Evolutionary conservation across 2,888 invertebrate species (phyloP).

Genomic region (Zelleria hepariella): DNA sequence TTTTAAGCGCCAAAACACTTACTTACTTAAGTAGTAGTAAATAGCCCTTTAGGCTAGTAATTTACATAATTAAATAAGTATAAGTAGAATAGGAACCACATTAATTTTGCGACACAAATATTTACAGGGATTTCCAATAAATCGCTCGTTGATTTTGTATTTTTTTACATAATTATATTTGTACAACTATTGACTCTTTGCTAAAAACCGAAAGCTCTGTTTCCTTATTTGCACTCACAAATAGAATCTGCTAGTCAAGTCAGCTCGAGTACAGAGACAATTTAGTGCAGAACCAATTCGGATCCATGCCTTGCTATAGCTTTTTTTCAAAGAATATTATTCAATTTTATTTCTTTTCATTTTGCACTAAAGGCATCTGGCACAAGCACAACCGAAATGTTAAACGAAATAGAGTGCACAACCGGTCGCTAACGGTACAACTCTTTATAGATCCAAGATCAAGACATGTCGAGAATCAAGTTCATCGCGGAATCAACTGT

Average conservation of each 20-base stretch:
- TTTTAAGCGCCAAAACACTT: slow-evolving; percentile 30
- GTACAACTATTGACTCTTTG: background rate
- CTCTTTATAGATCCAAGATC: background rate
- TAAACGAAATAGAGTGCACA: slow-evolving; percentile 24
- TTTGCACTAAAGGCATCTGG: background rate
- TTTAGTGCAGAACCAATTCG: background rate
- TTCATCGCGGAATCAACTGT: background rate
- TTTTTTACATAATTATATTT: background rate
- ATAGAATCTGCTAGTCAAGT: background rate
- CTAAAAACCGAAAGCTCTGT: background rate
- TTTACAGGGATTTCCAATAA: background rate
- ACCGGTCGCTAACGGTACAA: slow-evolving; percentile 45
- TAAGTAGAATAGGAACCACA: background rate
- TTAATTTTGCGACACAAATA: background rate
- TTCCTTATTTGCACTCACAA: background rate
- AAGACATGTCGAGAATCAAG: background rate
- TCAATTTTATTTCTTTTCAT: background rate
- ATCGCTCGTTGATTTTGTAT: background rate
- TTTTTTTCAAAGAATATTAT: background rate
- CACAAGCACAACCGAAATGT: slow-evolving; percentile 7
- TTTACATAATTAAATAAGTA: no score
- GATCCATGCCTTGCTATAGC: background rate
- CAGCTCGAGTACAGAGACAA: background rate
- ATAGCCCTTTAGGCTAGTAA: no score
- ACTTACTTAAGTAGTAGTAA: background rate